Conservation (phyloP, 2,888 invertebrate genomes). For the Plagodis pulveraria region DNA sequence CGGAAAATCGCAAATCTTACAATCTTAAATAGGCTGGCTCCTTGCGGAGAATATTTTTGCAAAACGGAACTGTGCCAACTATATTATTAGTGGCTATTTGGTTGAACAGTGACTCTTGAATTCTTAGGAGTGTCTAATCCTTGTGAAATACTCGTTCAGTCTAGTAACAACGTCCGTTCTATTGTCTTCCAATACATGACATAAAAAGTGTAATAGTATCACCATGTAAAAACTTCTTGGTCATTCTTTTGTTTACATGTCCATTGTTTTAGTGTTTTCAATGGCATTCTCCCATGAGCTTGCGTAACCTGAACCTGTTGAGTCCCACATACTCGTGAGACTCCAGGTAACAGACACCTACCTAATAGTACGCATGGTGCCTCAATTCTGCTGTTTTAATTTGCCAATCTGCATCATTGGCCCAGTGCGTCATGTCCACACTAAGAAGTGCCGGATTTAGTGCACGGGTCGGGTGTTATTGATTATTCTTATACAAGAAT, state of each 20-base stretch:
- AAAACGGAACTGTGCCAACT: no score
- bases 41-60: no score
- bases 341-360: not conserved
- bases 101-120: no score
- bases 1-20: no score
- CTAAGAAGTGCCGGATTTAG: no score
- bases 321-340: slow-evolving; percentile 21
- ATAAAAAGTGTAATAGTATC: slow-evolving; percentile 26
- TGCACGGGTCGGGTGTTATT: no score
- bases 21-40: no score
- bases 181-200: slow-evolving; percentile 28
- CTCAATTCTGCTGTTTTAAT: not conserved
- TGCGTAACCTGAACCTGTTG: slow-evolving; percentile 30
- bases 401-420: not conserved
- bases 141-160: not conserved
- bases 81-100: no score
- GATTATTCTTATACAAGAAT: no score
- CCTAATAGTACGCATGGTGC: not conserved
- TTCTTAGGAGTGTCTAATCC: no score
- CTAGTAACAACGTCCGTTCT: slow-evolving; percentile 12
- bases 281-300: slow-evolving; percentile 27
- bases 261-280: slow-evolving; percentile 35
- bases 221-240: slow-evolving; percentile 26
- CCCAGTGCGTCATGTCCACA: no score
- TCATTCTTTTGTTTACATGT: slow-evolving; percentile 30